Conservation (phyloP, 2,888 invertebrate genomes). For the Cybosia mesomella region DNA sequence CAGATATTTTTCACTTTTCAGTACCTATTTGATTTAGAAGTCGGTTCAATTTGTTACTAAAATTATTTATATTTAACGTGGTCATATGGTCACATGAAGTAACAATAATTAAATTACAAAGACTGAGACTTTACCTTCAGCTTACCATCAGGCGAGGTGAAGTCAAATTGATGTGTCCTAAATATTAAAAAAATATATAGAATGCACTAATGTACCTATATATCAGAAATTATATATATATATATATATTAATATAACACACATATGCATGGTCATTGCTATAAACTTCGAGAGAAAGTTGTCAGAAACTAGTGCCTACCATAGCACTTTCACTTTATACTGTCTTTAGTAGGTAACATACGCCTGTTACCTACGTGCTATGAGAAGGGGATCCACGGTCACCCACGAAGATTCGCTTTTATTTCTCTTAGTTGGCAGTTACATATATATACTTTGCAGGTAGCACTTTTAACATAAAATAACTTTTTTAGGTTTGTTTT, state of each 20-base stretch:
- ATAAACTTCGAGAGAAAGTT: slow-evolving; percentile 27
- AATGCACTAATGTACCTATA: background rate
- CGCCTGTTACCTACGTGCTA: slow-evolving; percentile 16
- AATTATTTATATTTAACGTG: too few species aligned
- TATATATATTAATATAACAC: slow-evolving; percentile 6
- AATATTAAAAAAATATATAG: too few species aligned
- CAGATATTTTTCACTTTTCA: too few species aligned
- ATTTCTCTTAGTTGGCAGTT: background rate
- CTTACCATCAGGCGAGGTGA: too few species aligned
- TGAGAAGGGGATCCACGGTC: background rate
- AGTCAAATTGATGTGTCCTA: too few species aligned
- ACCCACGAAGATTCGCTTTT: slow-evolving; percentile 12
- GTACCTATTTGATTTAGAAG: too few species aligned
- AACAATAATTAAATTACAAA: background rate
- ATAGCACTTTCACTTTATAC: slow-evolving; percentile 53
- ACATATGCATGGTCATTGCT: slow-evolving; percentile 17
- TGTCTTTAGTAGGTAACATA: slow-evolving; percentile 35
- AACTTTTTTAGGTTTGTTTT: background rate
- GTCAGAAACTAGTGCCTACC: slow-evolving; percentile 46
- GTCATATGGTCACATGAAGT: background rate
- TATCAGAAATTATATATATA: background rate
- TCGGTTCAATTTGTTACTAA: too few species aligned
- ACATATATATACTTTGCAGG: background rate
- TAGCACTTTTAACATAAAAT: too few species aligned
- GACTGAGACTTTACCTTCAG: too few species aligned